Evolutionary conservation across 2,797 vertebrate species (phyloP).

Genomic region (Phoeniculus purpureus): DNA sequence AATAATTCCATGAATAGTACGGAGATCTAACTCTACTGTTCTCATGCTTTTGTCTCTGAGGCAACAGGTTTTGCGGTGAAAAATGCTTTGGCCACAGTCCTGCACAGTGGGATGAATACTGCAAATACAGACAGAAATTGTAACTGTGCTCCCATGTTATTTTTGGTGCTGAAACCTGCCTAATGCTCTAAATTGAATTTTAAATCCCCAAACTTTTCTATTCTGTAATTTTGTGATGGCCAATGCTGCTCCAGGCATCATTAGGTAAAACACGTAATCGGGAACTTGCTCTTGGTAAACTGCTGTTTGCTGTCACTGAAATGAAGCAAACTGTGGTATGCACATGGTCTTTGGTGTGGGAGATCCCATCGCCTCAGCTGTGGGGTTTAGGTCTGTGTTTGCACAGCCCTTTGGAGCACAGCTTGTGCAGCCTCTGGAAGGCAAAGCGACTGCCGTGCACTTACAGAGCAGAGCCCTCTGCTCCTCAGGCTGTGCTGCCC

Average conservation of each 20-base stretch:
- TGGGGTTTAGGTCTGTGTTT: background rate
- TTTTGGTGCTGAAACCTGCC: background rate
- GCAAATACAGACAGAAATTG: background rate
- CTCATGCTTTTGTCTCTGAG: background rate
- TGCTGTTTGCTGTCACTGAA: background rate
- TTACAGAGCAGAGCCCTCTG: accelerated
- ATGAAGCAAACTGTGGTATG: background rate
- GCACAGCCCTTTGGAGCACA: background rate
- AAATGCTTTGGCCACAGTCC: background rate
- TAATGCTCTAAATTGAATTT: background rate
- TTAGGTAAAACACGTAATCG: background rate
- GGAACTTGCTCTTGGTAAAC: background rate
- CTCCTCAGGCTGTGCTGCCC: background rate
- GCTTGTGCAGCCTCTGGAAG: background rate
- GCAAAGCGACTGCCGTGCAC: accelerated
- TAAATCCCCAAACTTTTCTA: background rate
- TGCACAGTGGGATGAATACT: background rate
- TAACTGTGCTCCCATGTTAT: background rate
- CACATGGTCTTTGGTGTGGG: background rate
- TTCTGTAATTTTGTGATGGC: background rate
- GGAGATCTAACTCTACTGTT: background rate
- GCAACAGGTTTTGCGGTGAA: background rate
- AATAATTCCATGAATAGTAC: background rate
- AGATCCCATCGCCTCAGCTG: background rate
- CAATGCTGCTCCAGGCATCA: background rate